Conservation (phyloP, 1,140 invertebrate genomes). For the Sycophila sp. region DNA sequence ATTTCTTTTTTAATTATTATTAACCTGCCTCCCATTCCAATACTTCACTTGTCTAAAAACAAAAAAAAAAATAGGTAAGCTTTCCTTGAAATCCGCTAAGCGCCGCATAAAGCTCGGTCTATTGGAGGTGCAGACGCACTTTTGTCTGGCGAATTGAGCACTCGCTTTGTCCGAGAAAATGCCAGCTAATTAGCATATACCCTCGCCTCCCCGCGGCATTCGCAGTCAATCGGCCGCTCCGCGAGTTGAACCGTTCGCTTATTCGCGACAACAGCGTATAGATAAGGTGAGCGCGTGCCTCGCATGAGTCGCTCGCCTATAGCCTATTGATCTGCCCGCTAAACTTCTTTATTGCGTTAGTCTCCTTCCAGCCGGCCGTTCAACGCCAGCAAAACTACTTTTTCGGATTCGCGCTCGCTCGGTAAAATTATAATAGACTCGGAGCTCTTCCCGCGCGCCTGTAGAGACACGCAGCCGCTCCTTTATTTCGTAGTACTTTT, state of each 20-base stretch:
- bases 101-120: background rate
- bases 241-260: background rate
- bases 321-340: too few relatives aligned
- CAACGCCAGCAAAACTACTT: too few relatives aligned
- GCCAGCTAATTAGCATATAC: background rate
- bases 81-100: background rate
- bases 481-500: background rate
- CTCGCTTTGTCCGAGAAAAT: background rate
- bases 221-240: too few relatives aligned
- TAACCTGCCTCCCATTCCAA: too few relatives aligned
- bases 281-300: background rate
- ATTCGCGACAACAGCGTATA: background rate
- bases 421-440: too few relatives aligned
- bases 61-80: too few relatives aligned
- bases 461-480: background rate
- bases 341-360: background rate
- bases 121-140: background rate
- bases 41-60: too few relatives aligned
- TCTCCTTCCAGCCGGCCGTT: too few relatives aligned
- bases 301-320: background rate
- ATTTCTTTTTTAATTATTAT: too few relatives aligned
- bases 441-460: background rate
- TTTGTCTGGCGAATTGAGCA: slow-evolving; percentile 1
- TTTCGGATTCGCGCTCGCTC: too few relatives aligned
- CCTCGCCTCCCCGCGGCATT: too few relatives aligned